Percentiles rank a stretch among this genome's conserved stretches.
Conservation (phyloP, 2,113 vertebrate species). For the Lates calcarifer region DNA sequence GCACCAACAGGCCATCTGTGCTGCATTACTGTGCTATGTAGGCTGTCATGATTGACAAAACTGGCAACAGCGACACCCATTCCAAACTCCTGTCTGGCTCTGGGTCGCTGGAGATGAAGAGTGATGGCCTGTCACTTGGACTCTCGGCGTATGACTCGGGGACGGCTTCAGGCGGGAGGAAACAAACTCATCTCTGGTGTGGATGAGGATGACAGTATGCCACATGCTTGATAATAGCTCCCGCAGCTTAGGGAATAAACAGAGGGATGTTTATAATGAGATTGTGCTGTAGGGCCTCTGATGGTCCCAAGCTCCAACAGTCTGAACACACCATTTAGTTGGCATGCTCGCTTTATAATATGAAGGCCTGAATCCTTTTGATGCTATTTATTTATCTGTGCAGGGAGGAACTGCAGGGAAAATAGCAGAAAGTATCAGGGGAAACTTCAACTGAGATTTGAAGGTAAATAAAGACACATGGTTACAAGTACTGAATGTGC, state of each 20-base stretch:
- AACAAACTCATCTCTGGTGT: constrained; percentile 70
- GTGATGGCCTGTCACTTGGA: constrained; percentile 79
- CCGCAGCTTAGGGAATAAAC: constrained; percentile 72
- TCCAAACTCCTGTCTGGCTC: constrained; percentile 71
- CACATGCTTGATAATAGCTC: constrained; percentile 76
- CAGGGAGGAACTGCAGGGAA: constrained; percentile 33
- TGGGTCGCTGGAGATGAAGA: constrained; percentile 78
- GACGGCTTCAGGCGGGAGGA: constrained; percentile 52
- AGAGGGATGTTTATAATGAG: constrained; percentile 75
- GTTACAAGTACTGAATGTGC: constrained; percentile 1
- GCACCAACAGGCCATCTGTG: constrained; percentile 78
- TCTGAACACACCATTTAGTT: constrained; percentile 65
- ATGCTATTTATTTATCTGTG: constrained; percentile 64
- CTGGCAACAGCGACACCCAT: constrained; percentile 71
- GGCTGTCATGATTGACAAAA: constrained; percentile 81
- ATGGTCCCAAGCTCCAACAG: constrained; percentile 55
- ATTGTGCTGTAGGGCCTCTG: constrained; percentile 67
- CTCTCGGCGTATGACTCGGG: constrained; percentile 66
- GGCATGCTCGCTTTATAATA: constrained; percentile 46
- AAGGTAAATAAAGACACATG: constrained; percentile 61
- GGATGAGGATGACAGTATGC: constrained; percentile 72
- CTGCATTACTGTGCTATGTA: constrained; percentile 68
- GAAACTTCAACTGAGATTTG: constrained; percentile 44
- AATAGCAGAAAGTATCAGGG: constrained; percentile 35
- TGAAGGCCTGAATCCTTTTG: constrained; percentile 52